These are phyloP conservation scores for Leptodactylus fuscus DNA, from an alignment of 2,113 vertebrate genomes.

Conservation along the genomic window DNA sequence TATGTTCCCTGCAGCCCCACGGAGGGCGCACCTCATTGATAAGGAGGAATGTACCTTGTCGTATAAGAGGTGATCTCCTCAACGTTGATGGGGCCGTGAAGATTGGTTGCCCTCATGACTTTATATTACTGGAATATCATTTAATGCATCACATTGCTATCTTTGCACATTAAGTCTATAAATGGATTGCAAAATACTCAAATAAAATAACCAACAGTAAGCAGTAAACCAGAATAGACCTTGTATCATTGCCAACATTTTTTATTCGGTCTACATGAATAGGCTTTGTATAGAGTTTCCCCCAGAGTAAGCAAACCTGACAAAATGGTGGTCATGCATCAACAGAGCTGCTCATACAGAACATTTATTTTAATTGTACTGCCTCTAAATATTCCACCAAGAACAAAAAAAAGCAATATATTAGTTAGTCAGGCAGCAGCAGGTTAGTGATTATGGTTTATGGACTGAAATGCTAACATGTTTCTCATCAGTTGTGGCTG, in stretches of 20 bases:
- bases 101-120: no score
- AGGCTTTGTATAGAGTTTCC: not conserved
- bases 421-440: not conserved
- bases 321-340: not conserved
- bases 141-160: not conserved
- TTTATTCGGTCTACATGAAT: not conserved
- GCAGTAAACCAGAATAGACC: not conserved
- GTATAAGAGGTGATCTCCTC: no score
- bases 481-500: no score
- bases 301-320: not conserved
- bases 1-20: no score
- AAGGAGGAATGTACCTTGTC: no score
- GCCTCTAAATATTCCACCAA: not conserved
- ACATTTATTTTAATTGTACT: not conserved
- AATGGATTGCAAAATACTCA: not conserved
- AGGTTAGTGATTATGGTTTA: not conserved
- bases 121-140: no score
- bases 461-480: not conserved
- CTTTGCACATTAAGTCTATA: not conserved
- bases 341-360: not conserved
- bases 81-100: no score
- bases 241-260: not conserved
- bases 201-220: not conserved
- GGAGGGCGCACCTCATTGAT: no score
- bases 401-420: not conserved